Base-by-base conservation (phyloP, 2,113 vertebrate species). In the Rhabdornis inornatus region DNA sequence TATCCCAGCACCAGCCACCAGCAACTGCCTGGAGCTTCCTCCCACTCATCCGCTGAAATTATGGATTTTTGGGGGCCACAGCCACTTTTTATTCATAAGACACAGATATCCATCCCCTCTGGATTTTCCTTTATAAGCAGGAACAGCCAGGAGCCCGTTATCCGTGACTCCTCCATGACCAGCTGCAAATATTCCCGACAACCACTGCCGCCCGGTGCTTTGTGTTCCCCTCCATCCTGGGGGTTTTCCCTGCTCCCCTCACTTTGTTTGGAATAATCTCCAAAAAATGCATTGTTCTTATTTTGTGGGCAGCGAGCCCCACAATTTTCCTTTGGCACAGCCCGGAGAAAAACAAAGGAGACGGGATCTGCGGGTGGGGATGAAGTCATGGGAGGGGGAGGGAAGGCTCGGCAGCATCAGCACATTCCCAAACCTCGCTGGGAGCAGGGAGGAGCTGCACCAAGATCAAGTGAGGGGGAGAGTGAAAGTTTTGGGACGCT, bases 401-500 rank as follows among this genome's bases (percentile, higher is more conserved):
- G 21, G 68, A 21, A 33, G 40, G 64, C 92, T 84, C 84, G 39
- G 79, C 94, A 75, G 66, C 90, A 81, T 94, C 96, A 96, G 94
- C 92, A 90, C 6, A 83, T 94, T 78, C 75, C 78, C 57, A 88
- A 52, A 80, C 14, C 82, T 88, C 3, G 0, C 52, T 18, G 66
- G 53, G 65, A 40, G 7, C 20, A 50, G 30, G 39, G 61, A 72
- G 22, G 65, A 33, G 16, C 4, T 0, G 0, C 35, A 3, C 5
- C 0, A 15, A 40, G 33, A 25, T 0, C 0, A 3, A 39, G n/a
- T 0, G 4, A n/a, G 16, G 0, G 20, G 5, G 30, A 45, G 22
- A 35, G 25, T 3, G 49, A 21, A 10, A 57, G 42, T 27, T 2
- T 35, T n/a, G 76, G 77, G 61, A 14, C 35, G 3, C 3, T 0